Evolutionary conservation across 2,797 vertebrate species (phyloP).

Genomic region (Coregonus ussuriensis): DNA sequence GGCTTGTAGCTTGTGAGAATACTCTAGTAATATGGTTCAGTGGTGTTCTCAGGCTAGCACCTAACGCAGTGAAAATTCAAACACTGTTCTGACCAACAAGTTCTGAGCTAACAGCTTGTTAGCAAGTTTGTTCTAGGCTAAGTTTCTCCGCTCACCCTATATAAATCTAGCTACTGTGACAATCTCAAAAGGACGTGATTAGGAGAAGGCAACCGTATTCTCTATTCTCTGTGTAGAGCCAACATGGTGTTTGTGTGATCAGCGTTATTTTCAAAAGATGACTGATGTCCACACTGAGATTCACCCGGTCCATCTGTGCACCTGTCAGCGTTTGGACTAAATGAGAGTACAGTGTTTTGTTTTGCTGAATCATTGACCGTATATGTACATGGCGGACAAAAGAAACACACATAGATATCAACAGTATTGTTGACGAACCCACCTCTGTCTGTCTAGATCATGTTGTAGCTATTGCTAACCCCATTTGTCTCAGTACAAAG

Average conservation of each 20-base stretch:
- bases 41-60: no score
- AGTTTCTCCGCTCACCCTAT: background rate
- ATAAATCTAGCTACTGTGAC: background rate
- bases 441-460: background rate
- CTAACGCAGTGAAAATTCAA: no score
- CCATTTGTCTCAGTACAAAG: background rate
- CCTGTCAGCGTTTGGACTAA: constrained; percentile 50
- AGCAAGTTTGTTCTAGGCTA: no score
- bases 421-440: constrained; percentile 9
- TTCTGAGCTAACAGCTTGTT: no score
- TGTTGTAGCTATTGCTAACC: background rate
- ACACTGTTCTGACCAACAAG: no score
- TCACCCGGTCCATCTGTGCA: constrained; percentile 7
- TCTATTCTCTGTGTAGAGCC: background rate
- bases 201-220: background rate
- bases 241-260: constrained; percentile 21
- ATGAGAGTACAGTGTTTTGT: constrained; percentile 35
- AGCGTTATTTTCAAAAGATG: constrained; percentile 26
- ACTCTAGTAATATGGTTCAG: background rate
- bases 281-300: constrained; percentile 30
- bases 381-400: background rate
- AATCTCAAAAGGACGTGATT: background rate
- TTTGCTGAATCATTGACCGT: constrained; percentile 8
- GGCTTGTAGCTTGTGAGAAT: background rate
- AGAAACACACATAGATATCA: constrained; percentile 8